These are phyloP conservation scores for Notospermus geniculatus DNA, from an alignment of 1,140 invertebrate species.

Conservation along the genomic window DNA sequence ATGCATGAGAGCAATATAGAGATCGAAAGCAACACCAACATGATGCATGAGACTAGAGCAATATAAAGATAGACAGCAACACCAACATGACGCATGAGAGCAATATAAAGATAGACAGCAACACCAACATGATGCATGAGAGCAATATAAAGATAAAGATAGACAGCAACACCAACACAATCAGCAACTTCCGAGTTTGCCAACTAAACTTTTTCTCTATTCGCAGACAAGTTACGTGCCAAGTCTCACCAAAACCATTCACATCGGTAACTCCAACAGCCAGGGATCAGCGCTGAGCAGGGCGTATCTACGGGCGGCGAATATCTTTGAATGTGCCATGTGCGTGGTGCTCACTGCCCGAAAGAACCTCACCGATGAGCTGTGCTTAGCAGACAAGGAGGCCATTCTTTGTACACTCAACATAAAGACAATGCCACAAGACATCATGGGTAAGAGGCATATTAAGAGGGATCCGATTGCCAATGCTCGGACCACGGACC, in stretches of 20 bases:
- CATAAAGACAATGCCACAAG: constrained; percentile 93
- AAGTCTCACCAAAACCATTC: neutral
- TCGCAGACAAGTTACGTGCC: neutral
- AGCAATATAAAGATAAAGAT: no score
- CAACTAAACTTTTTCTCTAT: neutral
- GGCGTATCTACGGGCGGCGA: constrained; percentile 93
- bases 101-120: no score
- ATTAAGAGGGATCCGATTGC: no score
- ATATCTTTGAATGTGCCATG: constrained; percentile 99
- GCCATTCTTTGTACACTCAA: constrained; percentile 97
- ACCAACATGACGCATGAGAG: no score
- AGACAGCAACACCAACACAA: constrained; percentile 58
- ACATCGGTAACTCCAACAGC: neutral
- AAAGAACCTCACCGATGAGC: constrained; percentile 65
- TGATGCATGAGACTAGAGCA: no score
- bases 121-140: no score
- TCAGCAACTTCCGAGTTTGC: neutral
- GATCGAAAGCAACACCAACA: no score
- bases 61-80: no score
- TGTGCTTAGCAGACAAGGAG: constrained; percentile 89
- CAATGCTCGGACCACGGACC: no score
- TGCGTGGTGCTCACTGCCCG: constrained; percentile 91
- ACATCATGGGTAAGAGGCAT: neutral
- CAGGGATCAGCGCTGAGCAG: constrained; percentile 94
- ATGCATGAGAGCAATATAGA: no score